Evolutionary conservation across 2,888 invertebrate genomes (phyloP).

Genomic region (Pristionchus mayeri): DNA sequence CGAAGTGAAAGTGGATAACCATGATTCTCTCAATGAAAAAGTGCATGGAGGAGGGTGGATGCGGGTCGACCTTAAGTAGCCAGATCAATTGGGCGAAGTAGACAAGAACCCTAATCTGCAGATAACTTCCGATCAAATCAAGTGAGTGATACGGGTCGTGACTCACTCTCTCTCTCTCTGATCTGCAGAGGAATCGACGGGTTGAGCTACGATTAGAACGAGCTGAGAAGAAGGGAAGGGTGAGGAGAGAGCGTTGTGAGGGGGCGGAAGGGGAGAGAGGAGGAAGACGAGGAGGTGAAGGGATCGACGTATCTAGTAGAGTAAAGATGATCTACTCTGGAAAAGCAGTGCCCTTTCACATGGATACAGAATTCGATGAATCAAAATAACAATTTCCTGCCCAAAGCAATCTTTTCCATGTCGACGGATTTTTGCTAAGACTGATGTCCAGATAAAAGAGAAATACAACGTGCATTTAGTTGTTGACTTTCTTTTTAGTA

Average conservation of each 20-base stretch:
- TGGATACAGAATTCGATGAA: too few species aligned
- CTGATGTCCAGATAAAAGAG: too few species aligned
- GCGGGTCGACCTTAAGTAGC: constrained; percentile 36
- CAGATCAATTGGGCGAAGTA: background rate
- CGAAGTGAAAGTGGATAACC: background rate
- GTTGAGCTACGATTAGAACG: background rate
- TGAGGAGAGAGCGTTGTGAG: background rate
- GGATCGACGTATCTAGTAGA: background rate
- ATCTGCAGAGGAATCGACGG: background rate
- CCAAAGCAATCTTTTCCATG: background rate
- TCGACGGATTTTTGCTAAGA: too few species aligned
- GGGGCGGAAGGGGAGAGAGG: background rate
- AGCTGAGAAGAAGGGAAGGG: constrained; percentile 24
- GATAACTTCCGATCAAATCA: constrained; percentile 19
- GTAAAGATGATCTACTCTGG: background rate
- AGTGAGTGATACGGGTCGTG: constrained; percentile 3
- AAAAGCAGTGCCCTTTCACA: too few species aligned
- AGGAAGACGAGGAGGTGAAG: background rate
- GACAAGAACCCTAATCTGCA: background rate
- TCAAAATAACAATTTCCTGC: background rate
- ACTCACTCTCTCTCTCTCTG: background rate
- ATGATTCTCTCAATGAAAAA: constrained; percentile 30
- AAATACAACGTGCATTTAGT: too few species aligned
- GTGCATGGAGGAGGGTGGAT: background rate
- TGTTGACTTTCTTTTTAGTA: too few species aligned